Conservation (phyloP, 2,888 invertebrate genomes). For the Diloba caeruleocephala region DNA sequence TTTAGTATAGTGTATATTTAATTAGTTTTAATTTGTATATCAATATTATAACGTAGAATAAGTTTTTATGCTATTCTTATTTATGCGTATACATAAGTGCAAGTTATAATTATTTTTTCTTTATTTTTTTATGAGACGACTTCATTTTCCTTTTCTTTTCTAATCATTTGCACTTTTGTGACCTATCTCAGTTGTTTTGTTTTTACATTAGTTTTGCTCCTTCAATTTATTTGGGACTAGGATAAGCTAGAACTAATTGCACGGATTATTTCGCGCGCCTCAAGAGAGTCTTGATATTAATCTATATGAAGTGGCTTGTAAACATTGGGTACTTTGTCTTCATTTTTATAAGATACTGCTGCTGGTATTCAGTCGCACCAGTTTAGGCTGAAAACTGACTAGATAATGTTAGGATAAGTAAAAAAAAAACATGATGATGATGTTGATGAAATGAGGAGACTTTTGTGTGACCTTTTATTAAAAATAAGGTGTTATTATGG, state of each 20-base stretch:
- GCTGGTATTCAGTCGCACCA: background rate
- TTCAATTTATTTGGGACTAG: conserved; percentile 42
- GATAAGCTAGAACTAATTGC: conserved; percentile 50
- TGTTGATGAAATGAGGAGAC: too few relatives aligned
- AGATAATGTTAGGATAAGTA: too few relatives aligned
- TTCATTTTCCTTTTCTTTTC: background rate
- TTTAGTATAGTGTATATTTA: too few relatives aligned
- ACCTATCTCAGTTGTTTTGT: conserved; percentile 27
- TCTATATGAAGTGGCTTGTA: conserved; percentile 50
- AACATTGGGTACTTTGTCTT: conserved; percentile 39
- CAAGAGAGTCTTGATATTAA: conserved; percentile 51
- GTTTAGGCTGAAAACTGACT: background rate
- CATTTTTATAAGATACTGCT: conserved; percentile 34
- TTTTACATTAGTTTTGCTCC: conserved; percentile 35
- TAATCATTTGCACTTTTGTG: conserved; percentile 16
- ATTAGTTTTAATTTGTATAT: too few relatives aligned
- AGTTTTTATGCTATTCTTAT: too few relatives aligned
- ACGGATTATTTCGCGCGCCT: conserved; percentile 48
- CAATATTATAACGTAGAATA: too few relatives aligned
- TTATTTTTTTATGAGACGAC: background rate
- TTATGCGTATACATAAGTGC: too few relatives aligned
- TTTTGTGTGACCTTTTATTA: too few relatives aligned
- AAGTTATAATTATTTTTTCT: background rate
- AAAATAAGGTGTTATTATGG: too few relatives aligned
- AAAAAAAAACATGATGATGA: too few relatives aligned